phyloP scores from a whole-genome alignment of 2,797 vertebrate species.

The Thalassophryne amazonica region DNA sequence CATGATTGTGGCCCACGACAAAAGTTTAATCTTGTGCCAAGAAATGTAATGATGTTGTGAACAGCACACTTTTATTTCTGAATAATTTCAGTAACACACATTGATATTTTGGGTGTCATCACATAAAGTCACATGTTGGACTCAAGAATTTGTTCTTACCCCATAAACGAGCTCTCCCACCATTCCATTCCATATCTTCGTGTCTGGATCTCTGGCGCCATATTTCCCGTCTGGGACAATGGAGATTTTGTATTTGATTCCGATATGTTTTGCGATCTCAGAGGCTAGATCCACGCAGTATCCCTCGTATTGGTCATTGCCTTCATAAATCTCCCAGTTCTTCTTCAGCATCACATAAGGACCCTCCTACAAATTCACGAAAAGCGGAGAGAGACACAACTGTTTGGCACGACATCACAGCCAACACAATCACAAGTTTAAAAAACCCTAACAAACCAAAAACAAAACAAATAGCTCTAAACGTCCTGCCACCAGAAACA shows the following conservation, averaged over 20 bases:
- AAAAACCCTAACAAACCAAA: too few relatives aligned
- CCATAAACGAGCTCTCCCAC: conserved; percentile 99
- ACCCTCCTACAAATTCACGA: conserved; percentile 88
- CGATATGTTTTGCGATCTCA: conserved; percentile 98
- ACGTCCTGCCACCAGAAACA: too few relatives aligned
- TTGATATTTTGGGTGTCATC: not conserved
- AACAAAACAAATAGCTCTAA: too few relatives aligned
- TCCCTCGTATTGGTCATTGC: conserved; percentile 97
- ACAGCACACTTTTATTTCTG: not conserved
- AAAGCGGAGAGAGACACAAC: conserved; percentile 52
- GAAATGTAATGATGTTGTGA: not conserved
- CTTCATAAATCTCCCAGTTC: conserved; percentile 97
- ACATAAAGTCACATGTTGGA: too few relatives aligned
- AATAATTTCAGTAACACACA: not conserved
- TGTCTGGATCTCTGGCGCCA: conserved; percentile 96
- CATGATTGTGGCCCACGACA: too few relatives aligned
- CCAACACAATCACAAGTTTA: too few relatives aligned
- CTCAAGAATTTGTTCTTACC: too few relatives aligned
- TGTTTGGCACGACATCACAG: conserved; percentile 61
- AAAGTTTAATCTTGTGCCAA: too few relatives aligned
- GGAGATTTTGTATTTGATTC: conserved; percentile 99
- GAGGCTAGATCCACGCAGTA: conserved; percentile 99
- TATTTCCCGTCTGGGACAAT: conserved; percentile 98
- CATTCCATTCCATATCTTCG: conserved; percentile 99
- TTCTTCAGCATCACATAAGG: conserved; percentile 99